A percentile compares a stretch with the other conserved stretches of the same genome.
phyloP scores from a whole-genome alignment of 2,797 vertebrate species.

The Phylloscopus collybita region DNA sequence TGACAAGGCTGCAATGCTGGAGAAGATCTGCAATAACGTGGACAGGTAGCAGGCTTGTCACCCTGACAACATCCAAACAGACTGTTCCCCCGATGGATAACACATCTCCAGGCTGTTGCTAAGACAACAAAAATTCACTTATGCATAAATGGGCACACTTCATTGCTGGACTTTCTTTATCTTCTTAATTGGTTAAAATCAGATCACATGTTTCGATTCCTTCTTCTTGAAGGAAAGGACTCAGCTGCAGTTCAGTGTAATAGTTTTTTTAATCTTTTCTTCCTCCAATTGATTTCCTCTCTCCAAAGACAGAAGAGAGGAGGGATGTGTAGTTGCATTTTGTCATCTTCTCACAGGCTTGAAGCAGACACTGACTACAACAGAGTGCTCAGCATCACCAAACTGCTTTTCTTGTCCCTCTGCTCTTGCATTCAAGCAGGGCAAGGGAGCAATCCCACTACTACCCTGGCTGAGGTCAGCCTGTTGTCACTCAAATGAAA shows the following conservation, averaged over 20 bases:
- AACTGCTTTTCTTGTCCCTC: not conserved
- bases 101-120: slow-evolving; percentile 30
- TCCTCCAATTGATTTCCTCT: not conserved
- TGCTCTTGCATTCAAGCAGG: not conserved
- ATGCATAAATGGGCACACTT: slow-evolving; percentile 3
- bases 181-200: slow-evolving; percentile 7
- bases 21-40: not conserved
- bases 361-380: not conserved
- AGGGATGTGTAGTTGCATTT: not conserved
- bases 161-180: not conserved
- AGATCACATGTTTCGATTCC: not conserved
- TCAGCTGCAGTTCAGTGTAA: not conserved
- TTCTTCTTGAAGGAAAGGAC: not conserved
- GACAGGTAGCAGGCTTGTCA: slow-evolving; percentile 47
- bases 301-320: not conserved
- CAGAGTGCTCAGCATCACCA: not conserved
- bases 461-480: not conserved
- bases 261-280: not conserved
- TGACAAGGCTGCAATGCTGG: not conserved
- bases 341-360: not conserved
- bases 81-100: not conserved
- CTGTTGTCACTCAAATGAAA: not conserved
- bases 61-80: slow-evolving; percentile 37
- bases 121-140: slow-evolving; percentile 42
- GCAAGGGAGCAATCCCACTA: not conserved